Conservation (phyloP, 2,888 invertebrate genomes). For the Thecophora atra region DNA sequence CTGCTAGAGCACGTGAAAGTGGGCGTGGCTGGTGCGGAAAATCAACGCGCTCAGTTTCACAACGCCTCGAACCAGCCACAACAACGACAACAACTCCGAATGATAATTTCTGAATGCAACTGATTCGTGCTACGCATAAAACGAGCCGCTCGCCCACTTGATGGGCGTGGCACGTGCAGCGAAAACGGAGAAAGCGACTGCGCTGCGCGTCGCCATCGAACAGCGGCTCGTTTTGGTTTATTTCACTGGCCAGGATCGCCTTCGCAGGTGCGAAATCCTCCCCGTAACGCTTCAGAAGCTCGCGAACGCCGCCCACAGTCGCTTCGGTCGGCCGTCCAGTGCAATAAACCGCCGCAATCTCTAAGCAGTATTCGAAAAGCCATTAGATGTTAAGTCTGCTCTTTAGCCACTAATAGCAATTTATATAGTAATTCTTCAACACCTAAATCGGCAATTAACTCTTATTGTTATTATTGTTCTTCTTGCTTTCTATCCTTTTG, state of each 20-base stretch:
- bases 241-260: conserved; percentile 57
- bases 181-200: neutral
- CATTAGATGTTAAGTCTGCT: conserved; percentile 63
- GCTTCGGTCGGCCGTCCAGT: conserved; percentile 60
- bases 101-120: conserved; percentile 65
- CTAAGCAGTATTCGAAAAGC: conserved; percentile 69
- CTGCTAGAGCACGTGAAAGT: conserved; percentile 51
- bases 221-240: conserved; percentile 58
- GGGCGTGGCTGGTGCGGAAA: conserved; percentile 26
- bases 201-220: neutral
- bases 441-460: no score
- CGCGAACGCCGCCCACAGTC: neutral
- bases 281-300: no score
- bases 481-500: no score
- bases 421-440: conserved; percentile 47
- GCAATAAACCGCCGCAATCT: conserved; percentile 66
- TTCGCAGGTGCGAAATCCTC: neutral
- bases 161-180: neutral
- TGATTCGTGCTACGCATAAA: conserved; percentile 65
- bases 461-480: no score
- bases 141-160: conserved; percentile 47
- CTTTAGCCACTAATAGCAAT: no score
- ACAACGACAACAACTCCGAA: conserved; percentile 55
- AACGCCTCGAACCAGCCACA: conserved; percentile 46
- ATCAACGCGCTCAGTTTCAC: conserved; percentile 29